Evolutionary conservation across 1,140 invertebrate genomes (phyloP), one percentile per base, ranked within the genome.

Genomic region (Drosophila guanche): DNA sequence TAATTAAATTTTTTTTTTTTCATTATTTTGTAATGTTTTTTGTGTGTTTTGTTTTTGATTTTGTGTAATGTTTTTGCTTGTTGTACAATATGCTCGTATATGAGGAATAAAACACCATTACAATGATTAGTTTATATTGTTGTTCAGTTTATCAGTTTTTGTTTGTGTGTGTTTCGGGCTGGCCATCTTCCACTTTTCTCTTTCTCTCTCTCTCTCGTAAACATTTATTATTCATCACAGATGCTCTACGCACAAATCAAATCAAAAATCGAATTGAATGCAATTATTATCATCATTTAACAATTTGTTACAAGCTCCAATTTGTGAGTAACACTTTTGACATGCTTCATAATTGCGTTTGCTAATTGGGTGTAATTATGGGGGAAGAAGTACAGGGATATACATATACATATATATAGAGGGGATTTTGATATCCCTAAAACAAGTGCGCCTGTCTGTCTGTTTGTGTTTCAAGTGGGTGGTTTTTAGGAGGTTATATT

Each of bases 81-180:
- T 75, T 43, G 46, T 73, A 61, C 33, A 22, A 47, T 40, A 41
- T 58, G 48, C 46, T 46, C 46, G 46, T 27, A 63, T 56, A 52
- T 56, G 72, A 86, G 83, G 83, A 86, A 86, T 86, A 88, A 86
- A 81, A 86, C 81, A 86, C 81, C 81, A 88, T 88, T 88, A 86
- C 79, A 78, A 65, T 83, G 74, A 79, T 83, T 88, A 88, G 67
- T 86, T 66, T 66, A 77, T 80, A 75, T 68, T 77, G 66, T 45
- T 78, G 58, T 60, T 79, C 66, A 42, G 53, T 56, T 59, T 60
- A 50, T 66, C 66, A 42, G 53, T 56, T 59, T 60, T 55, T 66
- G 41, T 52, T 74, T 74, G 60, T 55, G 48, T 72, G 51, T 70
- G 59, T 71, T 46, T 83, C 51, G 83, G 81, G 83, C 83, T 71